These are phyloP conservation scores for Rachycentron canadum DNA, from an alignment of 2,797 vertebrate species.

Conservation along the genomic window DNA sequence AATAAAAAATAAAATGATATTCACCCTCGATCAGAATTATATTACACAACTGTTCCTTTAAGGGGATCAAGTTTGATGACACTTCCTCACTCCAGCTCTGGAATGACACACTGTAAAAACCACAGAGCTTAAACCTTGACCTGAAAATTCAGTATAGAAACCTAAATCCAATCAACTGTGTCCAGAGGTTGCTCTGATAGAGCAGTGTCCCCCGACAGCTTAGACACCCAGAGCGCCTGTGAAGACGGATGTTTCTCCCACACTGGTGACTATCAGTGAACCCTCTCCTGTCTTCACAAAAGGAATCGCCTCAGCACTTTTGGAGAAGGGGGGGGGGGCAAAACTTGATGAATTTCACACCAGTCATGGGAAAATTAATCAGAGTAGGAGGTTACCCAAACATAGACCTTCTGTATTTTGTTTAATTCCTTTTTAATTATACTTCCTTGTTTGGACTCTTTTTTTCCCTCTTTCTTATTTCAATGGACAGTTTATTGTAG, in stretches of 20 bases:
- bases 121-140: constrained; percentile 1
- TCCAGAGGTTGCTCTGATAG: background rate
- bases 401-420: background rate
- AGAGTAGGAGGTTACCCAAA: background rate
- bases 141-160: background rate
- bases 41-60: background rate
- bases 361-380: background rate
- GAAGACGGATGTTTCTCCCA: background rate
- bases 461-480: too few relatives aligned
- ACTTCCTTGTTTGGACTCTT: background rate
- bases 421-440: background rate
- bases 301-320: constrained; percentile 55
- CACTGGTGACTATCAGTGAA: constrained; percentile 27
- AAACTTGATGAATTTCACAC: constrained; percentile 32
- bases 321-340: background rate
- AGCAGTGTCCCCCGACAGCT: constrained; percentile 1
- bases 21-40: background rate
- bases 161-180: constrained; percentile 23
- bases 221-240: background rate
- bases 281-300: constrained; percentile 22
- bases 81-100: background rate
- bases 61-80: background rate
- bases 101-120: background rate
- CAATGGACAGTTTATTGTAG: background rate
- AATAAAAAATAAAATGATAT: background rate